Base-by-base conservation (phyloP, 2,113 vertebrate genomes). In the Planiliza haematocheilus region DNA sequence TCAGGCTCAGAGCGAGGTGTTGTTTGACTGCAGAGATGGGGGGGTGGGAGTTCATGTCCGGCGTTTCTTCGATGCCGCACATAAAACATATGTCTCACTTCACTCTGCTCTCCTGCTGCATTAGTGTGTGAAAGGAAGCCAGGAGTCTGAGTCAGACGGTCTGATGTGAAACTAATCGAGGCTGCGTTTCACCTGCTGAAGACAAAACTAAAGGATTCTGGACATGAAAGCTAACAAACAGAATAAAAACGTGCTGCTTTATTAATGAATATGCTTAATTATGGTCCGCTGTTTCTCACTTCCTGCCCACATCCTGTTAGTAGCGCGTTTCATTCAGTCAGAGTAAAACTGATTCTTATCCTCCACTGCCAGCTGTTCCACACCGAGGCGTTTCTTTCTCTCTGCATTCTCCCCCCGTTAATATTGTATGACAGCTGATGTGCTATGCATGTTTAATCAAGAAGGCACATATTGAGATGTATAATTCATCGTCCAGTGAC, bases 351-450 rank as follows among this genome's bases (percentile, higher is more conserved):
- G 24, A 30, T 30, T 30, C 24, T 30, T 30, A 30, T 30, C 5
- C 24, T 30, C 24, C 49, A 14, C 10, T 8, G 38, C 58, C 48
- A 53, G 38, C 45, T 41, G 43, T 52, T 9, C 30, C 18, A 21
- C 53, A 4, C 55, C 12, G 21, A 83, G 60, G n/a, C 21, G 74
- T 71, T 21, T 46, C 52, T 38, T 42, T 71, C 63, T 0, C 38
- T 57, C 48, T 55, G 36, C 52, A 7, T 66, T 68, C 48, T 48
- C 38, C 1, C 39, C 6, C 12, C 62, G 85, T 92, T 86, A 91
- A 91, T 91, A 88, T 87, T 92, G 79, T 50, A 91, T 87, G 81
- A 49, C 68, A 5, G 69, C 71, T 85, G 86, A 90, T 81, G 77
- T 80, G 77, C 71, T 74, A 66, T 84, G 74, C 85, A 70, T 82